These are phyloP conservation scores for Nomada fabriciana DNA, from an alignment of 2,888 invertebrate genomes.

Conservation along the genomic window DNA sequence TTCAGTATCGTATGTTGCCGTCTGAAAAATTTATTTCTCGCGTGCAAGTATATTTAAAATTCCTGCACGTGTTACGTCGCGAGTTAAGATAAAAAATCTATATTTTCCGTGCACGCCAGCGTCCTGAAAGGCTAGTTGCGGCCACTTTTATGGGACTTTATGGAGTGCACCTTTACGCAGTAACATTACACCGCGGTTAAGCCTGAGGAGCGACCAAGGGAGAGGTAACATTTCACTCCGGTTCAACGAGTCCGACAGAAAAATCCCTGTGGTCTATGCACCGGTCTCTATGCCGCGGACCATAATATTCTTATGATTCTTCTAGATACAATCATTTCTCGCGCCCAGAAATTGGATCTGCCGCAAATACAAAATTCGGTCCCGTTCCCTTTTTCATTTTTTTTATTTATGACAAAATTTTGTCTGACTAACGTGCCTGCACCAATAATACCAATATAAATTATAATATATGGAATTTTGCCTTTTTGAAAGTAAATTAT, in stretches of 20 bases:
- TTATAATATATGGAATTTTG: neutral
- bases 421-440: no score
- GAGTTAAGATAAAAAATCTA: slow-evolving; percentile 9
- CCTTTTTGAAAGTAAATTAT: neutral
- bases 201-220: slow-evolving; percentile 60
- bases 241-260: slow-evolving; percentile 67
- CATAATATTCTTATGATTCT: slow-evolving; percentile 65
- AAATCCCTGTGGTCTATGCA: slow-evolving; percentile 73
- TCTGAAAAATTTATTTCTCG: slow-evolving; percentile 4
- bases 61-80: slow-evolving; percentile 50
- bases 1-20: neutral
- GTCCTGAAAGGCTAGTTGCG: slow-evolving; percentile 51
- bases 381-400: slow-evolving; percentile 26
- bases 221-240: slow-evolving; percentile 75
- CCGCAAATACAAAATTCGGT: slow-evolving; percentile 48
- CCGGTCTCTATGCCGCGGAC: slow-evolving; percentile 46
- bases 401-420: slow-evolving; percentile 29
- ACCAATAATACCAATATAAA: no score
- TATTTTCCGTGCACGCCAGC: slow-evolving; percentile 32
- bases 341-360: slow-evolving; percentile 55
- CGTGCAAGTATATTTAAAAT: slow-evolving; percentile 38
- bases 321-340: slow-evolving; percentile 55
- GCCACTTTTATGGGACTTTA: slow-evolving; percentile 65
- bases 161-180: slow-evolving; percentile 62
- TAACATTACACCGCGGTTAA: slow-evolving; percentile 71